Percentiles rank a stretch among this genome's conserved stretches.
phyloP scores from a whole-genome alignment of 2,797 vertebrate species.

The Saguinus oedipus region DNA sequence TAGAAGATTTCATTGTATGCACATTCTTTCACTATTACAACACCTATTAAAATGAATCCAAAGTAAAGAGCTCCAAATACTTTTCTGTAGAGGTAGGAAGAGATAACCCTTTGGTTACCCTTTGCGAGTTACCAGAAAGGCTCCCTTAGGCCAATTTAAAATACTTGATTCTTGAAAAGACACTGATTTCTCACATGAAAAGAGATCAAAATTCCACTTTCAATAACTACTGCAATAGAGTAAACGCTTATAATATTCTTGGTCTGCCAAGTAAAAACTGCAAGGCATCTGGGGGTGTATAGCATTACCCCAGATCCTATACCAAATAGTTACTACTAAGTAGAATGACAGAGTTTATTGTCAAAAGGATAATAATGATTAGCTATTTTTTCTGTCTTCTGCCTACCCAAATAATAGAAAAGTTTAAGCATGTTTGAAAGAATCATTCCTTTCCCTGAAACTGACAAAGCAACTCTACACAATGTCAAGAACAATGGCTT shows the following conservation, averaged over 20 bases:
- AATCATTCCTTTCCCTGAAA: not conserved
- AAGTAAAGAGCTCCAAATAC: conserved; percentile 14
- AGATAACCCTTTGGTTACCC: not conserved
- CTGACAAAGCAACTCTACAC: not conserved
- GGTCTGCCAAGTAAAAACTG: conserved; percentile 13
- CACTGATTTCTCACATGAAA: conserved; percentile 13
- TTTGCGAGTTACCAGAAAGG: not conserved
- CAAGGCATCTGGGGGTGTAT: not conserved
- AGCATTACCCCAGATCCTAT: not conserved
- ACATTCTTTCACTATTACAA: not conserved
- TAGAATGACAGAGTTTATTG: conserved; percentile 19
- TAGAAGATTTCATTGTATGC: not conserved
- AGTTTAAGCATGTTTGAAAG: not conserved
- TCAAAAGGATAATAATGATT: conserved; percentile 25
- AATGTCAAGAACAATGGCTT: not conserved
- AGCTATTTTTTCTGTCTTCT: not conserved
- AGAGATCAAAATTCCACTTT: conserved; percentile 23
- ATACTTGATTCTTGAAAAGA: conserved; percentile 44
- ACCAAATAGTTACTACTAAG: conserved; percentile 16
- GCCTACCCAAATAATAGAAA: not conserved
- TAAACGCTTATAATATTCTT: conserved; percentile 26
- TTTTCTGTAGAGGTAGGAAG: not conserved
- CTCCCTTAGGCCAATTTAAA: not conserved
- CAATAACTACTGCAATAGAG: conserved; percentile 11
- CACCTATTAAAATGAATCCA: conserved; percentile 10